phyloP scores from a whole-genome alignment of 2,888 invertebrate genomes.

The Microplitis deprimator region DNA sequence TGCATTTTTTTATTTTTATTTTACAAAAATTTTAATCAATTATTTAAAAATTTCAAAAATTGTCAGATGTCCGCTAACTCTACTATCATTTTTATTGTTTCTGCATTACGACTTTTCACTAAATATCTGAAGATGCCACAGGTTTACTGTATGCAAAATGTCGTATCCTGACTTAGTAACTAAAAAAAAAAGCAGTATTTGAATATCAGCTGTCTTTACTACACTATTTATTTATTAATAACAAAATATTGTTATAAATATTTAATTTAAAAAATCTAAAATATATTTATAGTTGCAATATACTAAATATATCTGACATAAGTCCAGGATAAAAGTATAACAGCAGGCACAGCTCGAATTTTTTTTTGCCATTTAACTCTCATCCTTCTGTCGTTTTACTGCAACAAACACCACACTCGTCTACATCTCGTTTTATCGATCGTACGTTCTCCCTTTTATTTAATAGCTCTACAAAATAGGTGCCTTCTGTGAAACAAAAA shows the following conservation, averaged over 20 bases:
- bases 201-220: too few relatives aligned
- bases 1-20: too few relatives aligned
- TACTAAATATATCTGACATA: background rate
- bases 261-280: background rate
- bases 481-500: slow-evolving; percentile 10
- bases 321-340: background rate
- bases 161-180: too few relatives aligned
- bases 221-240: too few relatives aligned
- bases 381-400: slow-evolving; percentile 3
- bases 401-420: background rate
- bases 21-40: too few relatives aligned
- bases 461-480: slow-evolving; percentile 9
- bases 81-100: too few relatives aligned
- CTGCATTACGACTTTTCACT: too few relatives aligned
- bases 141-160: too few relatives aligned
- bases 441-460: slow-evolving; percentile 10
- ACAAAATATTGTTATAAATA: background rate
- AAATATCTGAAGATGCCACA: too few relatives aligned
- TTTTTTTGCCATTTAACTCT: background rate
- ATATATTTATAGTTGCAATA: background rate
- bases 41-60: too few relatives aligned
- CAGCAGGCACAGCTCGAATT: slow-evolving; percentile 6
- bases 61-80: too few relatives aligned
- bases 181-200: too few relatives aligned
- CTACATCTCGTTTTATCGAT: slow-evolving; percentile 25